These are phyloP conservation scores for Plodia interpunctella DNA, from an alignment of 1,140 invertebrate genomes.

Conservation along the genomic window DNA sequence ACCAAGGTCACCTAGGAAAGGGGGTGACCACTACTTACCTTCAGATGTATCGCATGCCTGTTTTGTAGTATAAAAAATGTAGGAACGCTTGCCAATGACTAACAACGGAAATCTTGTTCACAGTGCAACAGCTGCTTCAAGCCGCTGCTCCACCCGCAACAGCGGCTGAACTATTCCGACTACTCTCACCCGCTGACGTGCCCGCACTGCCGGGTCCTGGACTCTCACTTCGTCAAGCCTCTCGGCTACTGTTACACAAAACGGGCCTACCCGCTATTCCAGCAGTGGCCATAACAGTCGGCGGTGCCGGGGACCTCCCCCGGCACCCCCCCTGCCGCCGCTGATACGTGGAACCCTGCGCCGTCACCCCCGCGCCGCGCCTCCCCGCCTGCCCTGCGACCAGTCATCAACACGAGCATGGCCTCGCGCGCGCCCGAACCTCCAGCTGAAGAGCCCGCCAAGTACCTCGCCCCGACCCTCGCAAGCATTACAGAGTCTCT, in stretches of 20 bases:
- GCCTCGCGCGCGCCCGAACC: constrained; percentile 48
- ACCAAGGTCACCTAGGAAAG: too few relatives aligned
- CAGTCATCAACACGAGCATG: constrained; percentile 75
- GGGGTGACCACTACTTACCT: too few relatives aligned
- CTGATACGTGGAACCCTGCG: constrained; percentile 50
- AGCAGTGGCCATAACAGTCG: constrained; percentile 91
- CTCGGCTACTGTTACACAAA: constrained; percentile 88
- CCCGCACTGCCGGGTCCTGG: constrained; percentile 92
- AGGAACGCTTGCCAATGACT: neutral
- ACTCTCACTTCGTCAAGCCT: constrained; percentile 96
- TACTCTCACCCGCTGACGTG: constrained; percentile 95
- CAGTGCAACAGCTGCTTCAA: constrained; percentile 94
- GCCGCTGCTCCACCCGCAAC: constrained; percentile 89
- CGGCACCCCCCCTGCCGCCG: constrained; percentile 57
- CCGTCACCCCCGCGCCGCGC: constrained; percentile 62
- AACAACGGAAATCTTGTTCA: constrained; percentile 23
- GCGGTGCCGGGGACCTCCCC: constrained; percentile 79
- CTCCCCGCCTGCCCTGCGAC: constrained; percentile 66
- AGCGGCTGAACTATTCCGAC: constrained; percentile 94
- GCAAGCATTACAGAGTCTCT: constrained; percentile 68
- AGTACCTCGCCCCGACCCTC: constrained; percentile 47
- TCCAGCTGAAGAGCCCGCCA: constrained; percentile 35
- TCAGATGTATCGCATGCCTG: too few relatives aligned
- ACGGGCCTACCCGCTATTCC: constrained; percentile 81
- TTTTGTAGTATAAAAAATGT: too few relatives aligned